A percentile compares a stretch with the other conserved stretches of the same genome.
Conservation (phyloP, 2,113 vertebrate species). For the Cnemophilus loriae region DNA sequence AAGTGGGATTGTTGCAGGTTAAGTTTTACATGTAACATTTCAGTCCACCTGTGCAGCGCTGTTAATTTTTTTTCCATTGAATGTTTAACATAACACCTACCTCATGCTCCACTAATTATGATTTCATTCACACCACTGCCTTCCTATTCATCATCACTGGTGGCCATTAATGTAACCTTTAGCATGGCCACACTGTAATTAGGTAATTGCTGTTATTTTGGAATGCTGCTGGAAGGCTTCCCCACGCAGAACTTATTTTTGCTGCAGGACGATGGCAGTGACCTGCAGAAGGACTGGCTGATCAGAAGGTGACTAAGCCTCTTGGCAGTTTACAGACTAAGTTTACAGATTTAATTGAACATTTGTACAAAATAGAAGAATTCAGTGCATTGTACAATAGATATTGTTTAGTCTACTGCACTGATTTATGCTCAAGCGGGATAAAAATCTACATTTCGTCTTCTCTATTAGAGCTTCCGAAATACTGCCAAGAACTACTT, state of each 20-base stretch:
- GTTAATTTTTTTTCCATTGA: neutral
- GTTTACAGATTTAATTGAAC: neutral
- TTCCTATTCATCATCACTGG: neutral
- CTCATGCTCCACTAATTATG: neutral
- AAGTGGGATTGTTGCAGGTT: neutral
- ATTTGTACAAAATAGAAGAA: neutral
- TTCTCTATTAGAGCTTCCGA: neutral
- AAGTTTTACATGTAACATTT: neutral
- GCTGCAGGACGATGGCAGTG: neutral
- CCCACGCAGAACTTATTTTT: neutral
- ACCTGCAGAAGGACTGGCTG: neutral
- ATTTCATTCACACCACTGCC: neutral
- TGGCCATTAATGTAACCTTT: neutral
- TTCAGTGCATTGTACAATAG: neutral
- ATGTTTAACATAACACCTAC: neutral
- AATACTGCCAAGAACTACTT: constrained; percentile 44
- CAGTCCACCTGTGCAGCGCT: neutral
- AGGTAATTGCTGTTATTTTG: neutral
- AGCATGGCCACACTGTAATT: neutral
- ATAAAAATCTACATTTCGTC: constrained; percentile 19
- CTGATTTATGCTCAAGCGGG: constrained; percentile 27
- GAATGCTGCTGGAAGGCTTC: neutral
- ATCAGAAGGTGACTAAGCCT: neutral
- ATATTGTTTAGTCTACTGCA: constrained; percentile 48
- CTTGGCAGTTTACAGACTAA: neutral